Evolutionary conservation across 2,113 vertebrate genomes (phyloP), one percentile per base, ranked within the genome.

Genomic region (Pseudorasbora parva): DNA sequence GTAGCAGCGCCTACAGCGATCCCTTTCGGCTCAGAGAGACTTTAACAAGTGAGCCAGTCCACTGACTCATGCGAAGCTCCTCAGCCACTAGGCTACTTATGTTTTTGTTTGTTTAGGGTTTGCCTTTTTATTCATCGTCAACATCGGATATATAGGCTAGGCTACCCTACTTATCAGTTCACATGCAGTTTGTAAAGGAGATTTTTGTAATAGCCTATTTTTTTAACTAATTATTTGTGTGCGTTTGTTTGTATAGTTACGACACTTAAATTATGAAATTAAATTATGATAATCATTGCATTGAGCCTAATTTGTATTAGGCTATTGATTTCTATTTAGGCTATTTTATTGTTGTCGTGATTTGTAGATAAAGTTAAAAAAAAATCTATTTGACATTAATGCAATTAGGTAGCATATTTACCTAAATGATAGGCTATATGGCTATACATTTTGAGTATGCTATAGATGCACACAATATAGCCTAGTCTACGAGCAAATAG

Each of bases 1-100:
- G 93, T 93, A 94, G 89, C 90, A 95, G 93, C 93, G 94, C 94
- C 94, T 93, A 93, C 92, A 95, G 94, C 94, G 95, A 94, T 95
- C 93, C 93, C 94, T 95, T 94, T 95, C 94, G 94, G 94, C 88
- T 93, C 90, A 92, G 87, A 87, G 59, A 91, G 93, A 94, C 90
- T 88, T 93, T 88, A 94, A 92, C 93, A 87, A 87, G 73, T 41
- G 51, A 77, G 74, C 47, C 47, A 41, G 19, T 37, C 37, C 19
- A 27, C 11, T 33, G 27, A 69, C 27, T 66, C 19, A 1, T n/a
- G 41, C 49, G 2, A 76, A 76, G 51, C n/a, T 77, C 21, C 21
- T n/a, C 54, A 7, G 51, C 30, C 51, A 76, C 30, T n/a, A n/a
- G n/a, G n/a, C n/a, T 19, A 57, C 33, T 76, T 57, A 11, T 76